These are phyloP conservation scores for Callaeas wilsoni DNA, from an alignment of 2,113 vertebrate genomes.

Conservation along the genomic window DNA sequence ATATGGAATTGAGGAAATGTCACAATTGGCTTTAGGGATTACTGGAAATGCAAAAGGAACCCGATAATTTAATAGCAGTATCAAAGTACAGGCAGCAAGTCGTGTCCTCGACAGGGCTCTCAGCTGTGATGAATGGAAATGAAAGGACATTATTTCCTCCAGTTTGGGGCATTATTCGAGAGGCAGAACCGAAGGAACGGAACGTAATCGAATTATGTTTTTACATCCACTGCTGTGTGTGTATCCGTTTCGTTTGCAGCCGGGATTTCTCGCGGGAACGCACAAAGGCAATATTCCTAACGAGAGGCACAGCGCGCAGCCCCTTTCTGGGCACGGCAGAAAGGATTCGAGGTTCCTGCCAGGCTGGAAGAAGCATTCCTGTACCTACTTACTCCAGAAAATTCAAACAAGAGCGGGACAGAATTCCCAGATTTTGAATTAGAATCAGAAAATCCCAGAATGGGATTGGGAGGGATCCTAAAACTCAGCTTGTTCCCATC, in stretches of 20 bases:
- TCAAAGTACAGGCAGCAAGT: background rate
- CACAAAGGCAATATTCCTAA: background rate
- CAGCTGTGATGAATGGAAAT: background rate
- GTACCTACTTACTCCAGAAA: background rate
- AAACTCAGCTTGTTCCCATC: rapidly evolving
- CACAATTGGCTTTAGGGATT: conserved; percentile 25
- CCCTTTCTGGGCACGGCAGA: background rate
- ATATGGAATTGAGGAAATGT: background rate
- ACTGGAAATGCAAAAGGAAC: background rate
- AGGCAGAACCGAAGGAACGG: background rate
- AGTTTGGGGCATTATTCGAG: background rate
- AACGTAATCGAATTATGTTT: background rate
- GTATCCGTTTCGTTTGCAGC: background rate
- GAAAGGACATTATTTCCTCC: background rate
- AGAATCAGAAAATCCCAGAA: background rate
- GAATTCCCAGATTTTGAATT: background rate
- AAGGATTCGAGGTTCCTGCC: background rate
- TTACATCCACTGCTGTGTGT: background rate
- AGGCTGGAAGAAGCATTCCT: background rate
- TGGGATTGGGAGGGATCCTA: background rate
- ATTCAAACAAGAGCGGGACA: too few species aligned
- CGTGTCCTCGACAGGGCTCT: background rate
- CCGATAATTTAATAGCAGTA: background rate
- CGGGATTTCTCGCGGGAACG: background rate
- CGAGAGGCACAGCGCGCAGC: rapidly evolving